These are phyloP conservation scores for Hirtodrosophila duncani DNA, from an alignment of 2,888 invertebrate species.

Conservation along the genomic window DNA sequence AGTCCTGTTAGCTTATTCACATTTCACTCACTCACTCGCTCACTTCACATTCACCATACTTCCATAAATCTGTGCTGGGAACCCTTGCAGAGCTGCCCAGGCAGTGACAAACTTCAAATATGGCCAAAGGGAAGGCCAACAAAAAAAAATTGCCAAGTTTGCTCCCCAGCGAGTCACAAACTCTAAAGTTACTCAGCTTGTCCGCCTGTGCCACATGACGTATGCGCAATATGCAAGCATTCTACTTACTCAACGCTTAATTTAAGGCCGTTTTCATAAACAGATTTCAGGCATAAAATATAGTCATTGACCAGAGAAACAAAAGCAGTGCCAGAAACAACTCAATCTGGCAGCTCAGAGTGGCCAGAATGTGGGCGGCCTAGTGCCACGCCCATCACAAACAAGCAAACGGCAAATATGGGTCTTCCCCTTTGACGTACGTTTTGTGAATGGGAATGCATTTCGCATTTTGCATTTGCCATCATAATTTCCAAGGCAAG, in stretches of 20 bases:
- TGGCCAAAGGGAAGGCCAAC: constrained; percentile 3
- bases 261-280: constrained; percentile 50
- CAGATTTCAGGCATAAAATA: constrained; percentile 13
- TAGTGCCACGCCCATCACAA: too few species aligned
- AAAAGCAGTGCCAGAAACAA: too few species aligned
- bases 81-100: constrained; percentile 26
- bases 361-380: too few species aligned
- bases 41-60: constrained; percentile 7
- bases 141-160: too few species aligned
- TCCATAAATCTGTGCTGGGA: constrained; percentile 22
- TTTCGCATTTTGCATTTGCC: too few species aligned
- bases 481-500: too few species aligned
- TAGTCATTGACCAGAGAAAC: neutral
- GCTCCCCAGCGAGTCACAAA: too few species aligned
- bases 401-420: too few species aligned
- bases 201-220: constrained; percentile 46
- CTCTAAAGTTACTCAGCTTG: too few species aligned
- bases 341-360: too few species aligned
- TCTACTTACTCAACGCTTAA: constrained; percentile 33
- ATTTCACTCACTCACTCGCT: neutral
- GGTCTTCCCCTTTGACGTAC: too few species aligned
- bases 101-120: constrained; percentile 11
- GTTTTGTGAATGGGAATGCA: too few species aligned
- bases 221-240: constrained; percentile 51
- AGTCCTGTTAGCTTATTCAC: neutral